Evolutionary conservation across 1,140 invertebrate genomes (phyloP).

Genomic region (Bombus vancouverensis): DNA sequence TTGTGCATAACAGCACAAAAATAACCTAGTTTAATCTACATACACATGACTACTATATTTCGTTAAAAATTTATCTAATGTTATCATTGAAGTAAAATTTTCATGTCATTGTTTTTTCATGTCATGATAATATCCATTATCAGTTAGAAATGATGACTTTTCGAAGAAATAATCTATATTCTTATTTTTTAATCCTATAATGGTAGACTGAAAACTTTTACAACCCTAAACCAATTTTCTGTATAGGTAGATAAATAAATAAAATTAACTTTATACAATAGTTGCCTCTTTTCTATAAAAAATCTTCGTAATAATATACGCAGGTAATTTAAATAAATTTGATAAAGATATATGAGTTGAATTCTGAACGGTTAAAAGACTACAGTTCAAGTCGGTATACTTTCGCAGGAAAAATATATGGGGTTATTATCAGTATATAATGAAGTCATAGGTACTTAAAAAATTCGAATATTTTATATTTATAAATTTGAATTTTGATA

Average conservation of each 20-base stretch:
- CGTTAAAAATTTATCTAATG: neutral
- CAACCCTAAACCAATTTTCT: no score
- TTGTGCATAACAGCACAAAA: no score
- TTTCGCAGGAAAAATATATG: no score
- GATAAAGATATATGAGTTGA: neutral
- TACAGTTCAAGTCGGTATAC: neutral
- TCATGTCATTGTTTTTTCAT: neutral
- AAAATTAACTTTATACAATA: no score
- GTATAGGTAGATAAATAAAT: no score
- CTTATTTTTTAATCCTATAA: neutral
- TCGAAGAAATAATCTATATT: neutral
- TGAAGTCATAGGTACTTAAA: no score
- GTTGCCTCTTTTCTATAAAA: no score
- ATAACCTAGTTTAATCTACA: neutral
- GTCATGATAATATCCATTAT: neutral
- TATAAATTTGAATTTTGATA: no score
- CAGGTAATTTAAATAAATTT: neutral
- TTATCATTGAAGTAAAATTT: neutral
- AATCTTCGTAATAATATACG: no score
- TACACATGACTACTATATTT: neutral
- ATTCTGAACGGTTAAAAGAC: neutral
- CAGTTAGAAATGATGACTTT: neutral
- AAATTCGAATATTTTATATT: no score
- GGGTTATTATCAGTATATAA: no score
- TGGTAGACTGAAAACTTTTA: no score